These are phyloP conservation scores for Cybosia mesomella DNA, from an alignment of 2,888 invertebrate genomes.

Conservation along the genomic window DNA sequence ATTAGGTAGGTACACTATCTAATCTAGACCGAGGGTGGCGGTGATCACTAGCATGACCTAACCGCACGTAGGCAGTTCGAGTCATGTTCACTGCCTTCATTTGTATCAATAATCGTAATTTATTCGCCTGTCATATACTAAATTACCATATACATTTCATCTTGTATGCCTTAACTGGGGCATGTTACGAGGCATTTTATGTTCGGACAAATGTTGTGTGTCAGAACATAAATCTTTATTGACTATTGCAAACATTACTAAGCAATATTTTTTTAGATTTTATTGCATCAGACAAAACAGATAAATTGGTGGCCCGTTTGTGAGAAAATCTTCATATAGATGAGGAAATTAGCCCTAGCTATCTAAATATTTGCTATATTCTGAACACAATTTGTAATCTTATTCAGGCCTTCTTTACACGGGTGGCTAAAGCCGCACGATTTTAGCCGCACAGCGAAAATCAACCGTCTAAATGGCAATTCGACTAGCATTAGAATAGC, in stretches of 20 bases:
- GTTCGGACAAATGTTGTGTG: constrained; percentile 13
- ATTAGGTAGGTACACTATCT: constrained; percentile 38
- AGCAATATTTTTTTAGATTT: background rate
- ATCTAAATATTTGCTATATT: too few relatives aligned
- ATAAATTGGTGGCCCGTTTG: constrained; percentile 9
- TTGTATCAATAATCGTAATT: constrained; percentile 39
- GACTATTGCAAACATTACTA: constrained; percentile 16
- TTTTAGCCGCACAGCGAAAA: too few relatives aligned
- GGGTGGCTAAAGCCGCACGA: too few relatives aligned
- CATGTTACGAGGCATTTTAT: constrained; percentile 20
- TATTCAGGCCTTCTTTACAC: too few relatives aligned
- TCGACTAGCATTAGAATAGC: too few relatives aligned
- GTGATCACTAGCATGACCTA: constrained; percentile 47
- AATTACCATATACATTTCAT: constrained; percentile 40
- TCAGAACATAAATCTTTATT: constrained; percentile 15
- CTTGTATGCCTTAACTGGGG: constrained; percentile 26
- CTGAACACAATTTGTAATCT: too few relatives aligned
- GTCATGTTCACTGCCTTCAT: constrained; percentile 40
- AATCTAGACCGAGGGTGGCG: constrained; percentile 44
- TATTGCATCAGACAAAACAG: constrained; percentile 9
- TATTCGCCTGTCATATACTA: constrained; percentile 34
- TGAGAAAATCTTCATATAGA: background rate
- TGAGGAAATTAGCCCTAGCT: too few relatives aligned
- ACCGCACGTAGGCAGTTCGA: constrained; percentile 46
- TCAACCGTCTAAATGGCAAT: too few relatives aligned